Evolutionary conservation across 2,888 invertebrate genomes (phyloP).

Genomic region (Polydrusus tereticollis): DNA sequence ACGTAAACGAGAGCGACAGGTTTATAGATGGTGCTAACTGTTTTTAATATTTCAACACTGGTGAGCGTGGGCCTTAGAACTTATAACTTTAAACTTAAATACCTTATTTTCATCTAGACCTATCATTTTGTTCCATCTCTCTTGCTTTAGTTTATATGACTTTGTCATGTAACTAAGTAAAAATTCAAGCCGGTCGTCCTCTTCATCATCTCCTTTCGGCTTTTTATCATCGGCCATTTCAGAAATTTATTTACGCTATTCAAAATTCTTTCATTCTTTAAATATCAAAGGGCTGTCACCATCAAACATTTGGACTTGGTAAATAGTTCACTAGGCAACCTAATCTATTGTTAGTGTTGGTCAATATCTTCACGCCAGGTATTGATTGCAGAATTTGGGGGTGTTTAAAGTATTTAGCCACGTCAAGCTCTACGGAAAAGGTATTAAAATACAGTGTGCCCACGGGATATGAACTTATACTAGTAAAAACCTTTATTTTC

Average conservation of each 20-base stretch:
- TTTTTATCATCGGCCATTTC: slow-evolving; percentile 60
- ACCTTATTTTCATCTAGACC: slow-evolving; percentile 78
- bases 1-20: no score
- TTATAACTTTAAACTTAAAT: slow-evolving; percentile 51
- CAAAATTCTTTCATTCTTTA: not conserved
- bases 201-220: slow-evolving; percentile 66
- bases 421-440: no score
- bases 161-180: slow-evolving; percentile 81
- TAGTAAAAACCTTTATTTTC: no score
- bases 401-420: no score
- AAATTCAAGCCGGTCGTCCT: slow-evolving; percentile 83
- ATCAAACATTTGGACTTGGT: slow-evolving; percentile 36
- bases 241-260: not conserved
- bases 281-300: slow-evolving; percentile 20
- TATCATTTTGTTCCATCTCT: slow-evolving; percentile 91
- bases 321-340: slow-evolving; percentile 59
- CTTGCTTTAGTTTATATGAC: slow-evolving; percentile 84
- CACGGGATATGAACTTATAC: no score
- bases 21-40: no score
- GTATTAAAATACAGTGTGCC: no score
- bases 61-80: no score
- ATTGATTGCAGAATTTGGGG: no score
- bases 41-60: no score
- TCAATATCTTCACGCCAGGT: slow-evolving; percentile 36
- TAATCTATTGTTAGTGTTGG: slow-evolving; percentile 41